phyloP scores from a whole-genome alignment of 2,113 vertebrate genomes.

The Microtus richardsoni region DNA sequence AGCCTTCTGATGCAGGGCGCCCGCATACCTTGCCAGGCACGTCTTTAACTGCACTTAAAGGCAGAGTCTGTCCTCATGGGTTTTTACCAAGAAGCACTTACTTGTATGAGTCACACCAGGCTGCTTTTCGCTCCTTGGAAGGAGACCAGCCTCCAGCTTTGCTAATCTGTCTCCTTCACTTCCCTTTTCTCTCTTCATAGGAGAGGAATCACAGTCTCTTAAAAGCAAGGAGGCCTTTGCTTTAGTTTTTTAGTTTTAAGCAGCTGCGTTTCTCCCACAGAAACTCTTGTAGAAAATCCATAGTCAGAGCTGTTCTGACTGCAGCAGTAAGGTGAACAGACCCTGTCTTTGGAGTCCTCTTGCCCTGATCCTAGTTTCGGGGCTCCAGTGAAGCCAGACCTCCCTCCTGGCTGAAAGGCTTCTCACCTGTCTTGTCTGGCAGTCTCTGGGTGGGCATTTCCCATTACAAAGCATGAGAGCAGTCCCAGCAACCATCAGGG shows the following conservation, averaged over 20 bases:
- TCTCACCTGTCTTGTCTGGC: background rate
- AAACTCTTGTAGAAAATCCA: background rate
- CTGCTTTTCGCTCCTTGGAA: background rate
- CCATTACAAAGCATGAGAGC: background rate
- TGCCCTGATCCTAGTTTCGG: background rate
- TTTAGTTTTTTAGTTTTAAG: conserved; percentile 17
- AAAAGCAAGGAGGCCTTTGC: background rate
- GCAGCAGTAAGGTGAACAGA: background rate
- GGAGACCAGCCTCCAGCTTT: background rate
- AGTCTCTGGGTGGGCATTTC: background rate
- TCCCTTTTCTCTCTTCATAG: background rate
- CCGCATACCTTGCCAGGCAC: background rate
- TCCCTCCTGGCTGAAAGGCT: background rate
- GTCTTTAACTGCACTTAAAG: background rate
- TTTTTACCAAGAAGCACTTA: background rate
- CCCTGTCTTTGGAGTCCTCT: background rate
- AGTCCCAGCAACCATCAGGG: background rate
- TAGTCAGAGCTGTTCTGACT: background rate
- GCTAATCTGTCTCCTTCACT: background rate
- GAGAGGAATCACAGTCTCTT: background rate
- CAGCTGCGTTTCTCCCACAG: background rate
- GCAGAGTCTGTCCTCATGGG: background rate
- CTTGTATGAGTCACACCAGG: background rate
- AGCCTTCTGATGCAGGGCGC: background rate
- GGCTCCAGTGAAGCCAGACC: background rate